Conservation (phyloP, 2,888 invertebrate genomes). For the Chymomyza procnemis region DNA sequence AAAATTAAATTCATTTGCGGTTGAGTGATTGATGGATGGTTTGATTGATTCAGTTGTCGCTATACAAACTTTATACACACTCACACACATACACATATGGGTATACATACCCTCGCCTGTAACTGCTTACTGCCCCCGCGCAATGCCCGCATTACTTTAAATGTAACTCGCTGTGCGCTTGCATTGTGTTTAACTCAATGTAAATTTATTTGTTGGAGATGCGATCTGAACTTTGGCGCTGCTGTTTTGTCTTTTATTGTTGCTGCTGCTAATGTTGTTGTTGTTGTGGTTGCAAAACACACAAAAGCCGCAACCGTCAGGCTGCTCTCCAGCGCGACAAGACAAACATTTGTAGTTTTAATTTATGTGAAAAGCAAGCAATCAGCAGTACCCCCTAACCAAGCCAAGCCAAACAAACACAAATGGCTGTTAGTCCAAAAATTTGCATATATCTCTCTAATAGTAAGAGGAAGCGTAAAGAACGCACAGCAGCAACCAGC, state of each 20-base stretch:
- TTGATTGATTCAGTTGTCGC: conserved; percentile 61
- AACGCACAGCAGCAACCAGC: background rate
- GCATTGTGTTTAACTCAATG: conserved; percentile 62
- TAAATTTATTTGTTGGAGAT: conserved; percentile 65
- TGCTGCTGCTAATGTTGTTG: conserved; percentile 14
- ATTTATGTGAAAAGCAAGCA: conserved; percentile 57
- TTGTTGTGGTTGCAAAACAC: conserved; percentile 44
- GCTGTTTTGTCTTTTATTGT: conserved; percentile 6
- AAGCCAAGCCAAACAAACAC: conserved; percentile 25
- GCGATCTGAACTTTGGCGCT: conserved; percentile 65
- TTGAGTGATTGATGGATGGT: conserved; percentile 67
- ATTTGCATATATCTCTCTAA: conserved; percentile 44
- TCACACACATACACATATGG: background rate
- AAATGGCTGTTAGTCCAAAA: conserved; percentile 1
- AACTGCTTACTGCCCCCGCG: background rate
- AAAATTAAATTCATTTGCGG: conserved; percentile 66
- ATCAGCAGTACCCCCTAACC: conserved; percentile 22
- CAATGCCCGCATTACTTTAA: background rate
- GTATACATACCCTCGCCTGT: background rate
- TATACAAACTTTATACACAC: background rate
- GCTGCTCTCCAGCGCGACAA: conserved; percentile 17
- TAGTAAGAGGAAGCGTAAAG: background rate
- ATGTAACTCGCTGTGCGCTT: conserved; percentile 18
- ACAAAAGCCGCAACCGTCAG: conserved; percentile 13
- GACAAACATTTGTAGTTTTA: conserved; percentile 55